Base-by-base conservation (phyloP, 2,113 vertebrate species). In the Datnioides undecimradiatus region DNA sequence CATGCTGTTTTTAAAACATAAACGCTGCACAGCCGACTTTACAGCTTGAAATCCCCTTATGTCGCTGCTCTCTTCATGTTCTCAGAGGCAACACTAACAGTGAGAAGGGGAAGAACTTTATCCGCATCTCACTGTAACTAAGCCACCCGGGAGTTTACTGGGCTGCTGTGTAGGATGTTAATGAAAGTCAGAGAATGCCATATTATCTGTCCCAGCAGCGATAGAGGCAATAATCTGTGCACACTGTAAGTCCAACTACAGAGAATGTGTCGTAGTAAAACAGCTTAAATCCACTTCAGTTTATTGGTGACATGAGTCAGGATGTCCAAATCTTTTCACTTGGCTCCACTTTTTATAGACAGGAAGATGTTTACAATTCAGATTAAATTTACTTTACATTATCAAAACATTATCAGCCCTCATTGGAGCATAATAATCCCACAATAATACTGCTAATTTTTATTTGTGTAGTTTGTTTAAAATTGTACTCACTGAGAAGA, bases 121-220 rank as follows among this genome's bases (percentile, higher is more conserved):
- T 90, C 84, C 65, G 66, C 71, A 58, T 84, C 80, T 85, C 27
- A 33, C 76, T 80, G 88, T 84, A 80, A 81, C 88, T 84, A 79
- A 89, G 77, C 87, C 88, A 88, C 73, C 73, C 64, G 65, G 76
- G 87, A 85, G 71, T 86, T 85, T 76, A 57, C 79, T 80, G 74
- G 77, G 62, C 85, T 83, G 75, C 85, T 83, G 71, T 84, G 83
- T 71, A 52, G 84, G 82, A 87, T 87, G 88, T 86, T 89, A 92
- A 90, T 92, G 87, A 85, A 86, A 87, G 86, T 73, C 67, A 80
- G 46, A 84, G 73, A 88, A 86, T 46, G 82, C 78, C 80, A 72
- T 64, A 84, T 90, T 90, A 92, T 92, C 89, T 89, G 84, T 91
- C 80, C 80, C 84, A 69, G 84, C 83, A 87, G 84, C 88, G 87